Evolutionary conservation across 2,113 vertebrate genomes (phyloP).

Genomic region (Colius striatus): DNA sequence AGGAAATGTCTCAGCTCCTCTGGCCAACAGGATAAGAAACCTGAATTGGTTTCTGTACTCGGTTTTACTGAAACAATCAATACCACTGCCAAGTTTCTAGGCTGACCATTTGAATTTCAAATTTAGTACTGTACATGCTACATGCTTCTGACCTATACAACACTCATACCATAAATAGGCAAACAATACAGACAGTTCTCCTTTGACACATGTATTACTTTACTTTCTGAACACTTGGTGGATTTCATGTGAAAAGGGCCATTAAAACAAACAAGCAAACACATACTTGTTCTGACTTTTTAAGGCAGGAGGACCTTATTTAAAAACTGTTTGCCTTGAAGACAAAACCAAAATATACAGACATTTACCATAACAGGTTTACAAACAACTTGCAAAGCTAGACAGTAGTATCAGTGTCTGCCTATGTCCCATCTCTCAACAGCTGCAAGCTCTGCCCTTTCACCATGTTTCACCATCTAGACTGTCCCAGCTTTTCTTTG

Average conservation of each 20-base stretch:
- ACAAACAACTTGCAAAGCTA: not conserved
- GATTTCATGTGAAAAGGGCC: not conserved
- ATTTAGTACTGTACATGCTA: not conserved
- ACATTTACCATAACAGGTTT: not conserved
- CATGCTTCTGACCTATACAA: not conserved
- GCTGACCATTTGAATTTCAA: not conserved
- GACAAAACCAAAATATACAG: not conserved
- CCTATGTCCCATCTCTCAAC: rapidly evolving
- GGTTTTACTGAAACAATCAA: not conserved
- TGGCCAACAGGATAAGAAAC: not conserved
- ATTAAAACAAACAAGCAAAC: not conserved
- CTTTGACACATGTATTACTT: not conserved
- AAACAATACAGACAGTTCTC: not conserved
- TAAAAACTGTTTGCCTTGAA: not conserved
- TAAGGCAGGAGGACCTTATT: not conserved
- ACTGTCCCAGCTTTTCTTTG: not conserved
- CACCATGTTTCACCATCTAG: not conserved
- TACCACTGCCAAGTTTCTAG: not conserved
- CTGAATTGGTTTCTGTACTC: not conserved
- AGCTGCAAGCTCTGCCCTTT: not conserved
- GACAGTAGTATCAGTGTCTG: not conserved
- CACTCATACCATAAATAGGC: not conserved
- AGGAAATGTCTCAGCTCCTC: not conserved
- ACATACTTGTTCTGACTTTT: not conserved
- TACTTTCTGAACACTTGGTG: not conserved